Conservation (phyloP, 2,113 vertebrate genomes). For the Heloderma charlesbogerti region DNA sequence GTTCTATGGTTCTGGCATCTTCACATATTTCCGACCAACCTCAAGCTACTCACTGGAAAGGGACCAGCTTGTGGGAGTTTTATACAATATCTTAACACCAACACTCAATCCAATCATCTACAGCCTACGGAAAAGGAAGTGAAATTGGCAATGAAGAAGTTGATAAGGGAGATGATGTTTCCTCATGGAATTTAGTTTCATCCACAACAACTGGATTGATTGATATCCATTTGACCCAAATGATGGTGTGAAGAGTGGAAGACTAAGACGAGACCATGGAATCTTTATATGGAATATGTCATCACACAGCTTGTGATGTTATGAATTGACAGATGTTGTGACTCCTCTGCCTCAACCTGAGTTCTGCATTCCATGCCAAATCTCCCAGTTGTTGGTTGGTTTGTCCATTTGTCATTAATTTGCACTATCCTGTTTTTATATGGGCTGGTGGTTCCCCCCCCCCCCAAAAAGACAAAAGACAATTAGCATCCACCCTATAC, state of each 20-base stretch:
- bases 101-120: slow-evolving; percentile 72
- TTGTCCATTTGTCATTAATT: neutral
- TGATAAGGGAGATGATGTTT: neutral
- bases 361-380: neutral
- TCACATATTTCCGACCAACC: slow-evolving; percentile 57
- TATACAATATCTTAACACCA: slow-evolving; percentile 65
- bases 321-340: neutral
- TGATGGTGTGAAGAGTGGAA: neutral
- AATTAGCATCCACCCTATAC: neutral
- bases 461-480: neutral
- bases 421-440: neutral
- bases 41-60: slow-evolving; percentile 31
- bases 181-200: neutral
- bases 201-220: neutral
- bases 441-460: neutral
- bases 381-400: neutral
- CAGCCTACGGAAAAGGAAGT: slow-evolving; percentile 69
- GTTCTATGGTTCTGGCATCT: slow-evolving; percentile 51
- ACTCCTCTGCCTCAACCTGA: neutral
- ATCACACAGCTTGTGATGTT: no score
- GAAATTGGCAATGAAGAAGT: slow-evolving; percentile 44
- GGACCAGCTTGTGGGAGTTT: slow-evolving; percentile 45
- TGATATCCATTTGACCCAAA: neutral
- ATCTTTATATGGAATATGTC: neutral
- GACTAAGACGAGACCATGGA: neutral